Evolutionary conservation across 2,113 vertebrate genomes (phyloP).

Genomic region (Misgurnus anguillicaudatus): DNA sequence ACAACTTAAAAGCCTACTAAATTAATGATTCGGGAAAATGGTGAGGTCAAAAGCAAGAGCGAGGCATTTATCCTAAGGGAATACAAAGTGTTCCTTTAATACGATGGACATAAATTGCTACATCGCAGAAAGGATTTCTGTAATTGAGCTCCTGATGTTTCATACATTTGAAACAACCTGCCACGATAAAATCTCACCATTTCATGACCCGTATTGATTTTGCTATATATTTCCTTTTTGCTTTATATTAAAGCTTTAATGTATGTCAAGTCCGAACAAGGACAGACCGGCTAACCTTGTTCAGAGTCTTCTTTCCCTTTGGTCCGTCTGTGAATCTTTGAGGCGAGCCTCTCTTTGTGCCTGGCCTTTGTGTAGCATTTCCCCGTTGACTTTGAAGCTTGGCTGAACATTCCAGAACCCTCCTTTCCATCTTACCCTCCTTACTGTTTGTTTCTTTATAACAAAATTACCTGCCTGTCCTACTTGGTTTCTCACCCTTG

Average conservation of each 20-base stretch:
- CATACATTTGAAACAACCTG: background rate
- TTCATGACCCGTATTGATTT: slow-evolving; percentile 1
- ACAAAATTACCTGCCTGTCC: slow-evolving; percentile 51
- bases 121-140: background rate
- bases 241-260: too few species aligned
- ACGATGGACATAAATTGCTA: background rate
- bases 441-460: slow-evolving; percentile 49
- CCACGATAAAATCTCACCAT: background rate
- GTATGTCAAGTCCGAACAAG: background rate
- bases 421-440: slow-evolving; percentile 16
- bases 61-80: slow-evolving; percentile 15
- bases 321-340: slow-evolving; percentile 35
- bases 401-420: slow-evolving; percentile 32
- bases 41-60: slow-evolving; percentile 1
- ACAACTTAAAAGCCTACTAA: slow-evolving; percentile 45
- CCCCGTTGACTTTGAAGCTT: slow-evolving; percentile 44
- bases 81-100: slow-evolving; percentile 35
- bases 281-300: background rate
- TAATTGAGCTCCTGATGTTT: slow-evolving; percentile 16
- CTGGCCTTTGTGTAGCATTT: slow-evolving; percentile 36
- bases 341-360: slow-evolving; percentile 20
- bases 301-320: background rate
- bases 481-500: slow-evolving; percentile 59
- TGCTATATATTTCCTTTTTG: slow-evolving; percentile 6
- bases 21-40: slow-evolving; percentile 36